Conservation (phyloP, 2,113 vertebrate genomes). For the Neogale vison region DNA sequence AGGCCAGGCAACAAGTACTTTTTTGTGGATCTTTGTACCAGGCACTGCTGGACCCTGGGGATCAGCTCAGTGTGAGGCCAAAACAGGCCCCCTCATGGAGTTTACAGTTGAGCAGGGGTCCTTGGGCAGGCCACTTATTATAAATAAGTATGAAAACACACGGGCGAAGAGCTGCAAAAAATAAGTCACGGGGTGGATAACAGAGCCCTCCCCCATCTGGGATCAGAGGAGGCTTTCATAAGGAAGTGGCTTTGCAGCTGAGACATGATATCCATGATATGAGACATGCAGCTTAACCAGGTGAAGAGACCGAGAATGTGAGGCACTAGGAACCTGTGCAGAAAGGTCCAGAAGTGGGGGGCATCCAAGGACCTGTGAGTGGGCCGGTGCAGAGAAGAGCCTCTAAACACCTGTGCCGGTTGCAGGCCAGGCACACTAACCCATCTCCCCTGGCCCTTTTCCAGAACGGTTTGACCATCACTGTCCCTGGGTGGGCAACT, state of each 20-base stretch:
- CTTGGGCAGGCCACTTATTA: neutral
- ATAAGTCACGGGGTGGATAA: neutral
- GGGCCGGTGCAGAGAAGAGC: neutral
- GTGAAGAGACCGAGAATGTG: neutral
- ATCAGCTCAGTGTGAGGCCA: neutral
- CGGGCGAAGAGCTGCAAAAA: neutral
- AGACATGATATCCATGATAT: neutral
- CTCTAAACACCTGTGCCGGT: neutral
- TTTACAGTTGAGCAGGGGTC: neutral
- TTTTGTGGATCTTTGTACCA: neutral
- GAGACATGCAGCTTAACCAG: neutral
- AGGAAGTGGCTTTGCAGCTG: slow-evolving; percentile 32
- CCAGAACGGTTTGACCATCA: slow-evolving; percentile 98
- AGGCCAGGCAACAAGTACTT: neutral
- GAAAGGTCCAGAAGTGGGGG: neutral
- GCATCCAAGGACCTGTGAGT: neutral
- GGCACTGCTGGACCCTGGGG: neutral
- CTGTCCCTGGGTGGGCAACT: slow-evolving; percentile 99
- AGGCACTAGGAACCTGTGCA: neutral
- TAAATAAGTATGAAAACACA: neutral
- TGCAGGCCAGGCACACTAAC: neutral
- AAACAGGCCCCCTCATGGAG: neutral
- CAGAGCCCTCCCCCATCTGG: neutral
- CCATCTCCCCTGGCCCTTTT: neutral
- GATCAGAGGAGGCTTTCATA: neutral